Conservation (phyloP, 2,888 invertebrate genomes). For the Bibio marci region DNA sequence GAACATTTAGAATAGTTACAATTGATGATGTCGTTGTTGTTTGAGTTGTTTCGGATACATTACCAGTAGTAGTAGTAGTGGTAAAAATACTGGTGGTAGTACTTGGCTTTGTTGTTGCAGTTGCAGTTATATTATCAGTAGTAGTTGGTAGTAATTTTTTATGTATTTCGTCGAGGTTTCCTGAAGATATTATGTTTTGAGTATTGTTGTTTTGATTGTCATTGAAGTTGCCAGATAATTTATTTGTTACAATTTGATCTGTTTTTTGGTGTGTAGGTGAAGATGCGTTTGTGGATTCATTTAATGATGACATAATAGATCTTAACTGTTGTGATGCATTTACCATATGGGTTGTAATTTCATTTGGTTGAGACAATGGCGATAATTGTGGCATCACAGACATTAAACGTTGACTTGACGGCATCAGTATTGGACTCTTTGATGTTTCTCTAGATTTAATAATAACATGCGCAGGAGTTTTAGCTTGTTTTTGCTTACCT, state of each 20-base stretch:
- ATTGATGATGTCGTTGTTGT: no score
- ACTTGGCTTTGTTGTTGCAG: neutral
- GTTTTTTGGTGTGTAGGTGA: no score
- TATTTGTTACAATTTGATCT: no score
- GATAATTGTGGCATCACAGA: slow-evolving; percentile 43
- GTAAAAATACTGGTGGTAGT: no score
- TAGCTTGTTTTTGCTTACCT: slow-evolving; percentile 4
- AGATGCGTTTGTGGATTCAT: slow-evolving; percentile 9
- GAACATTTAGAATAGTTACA: no score
- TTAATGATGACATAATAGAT: slow-evolving; percentile 42
- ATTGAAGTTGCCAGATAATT: neutral
- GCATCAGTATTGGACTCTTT: slow-evolving; percentile 14
- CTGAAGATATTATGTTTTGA: no score
- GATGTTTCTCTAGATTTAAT: slow-evolving; percentile 16
- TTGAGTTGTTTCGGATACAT: neutral
- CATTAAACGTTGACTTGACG: slow-evolving; percentile 3
- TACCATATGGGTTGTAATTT: slow-evolving; percentile 52
- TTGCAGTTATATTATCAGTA: neutral
- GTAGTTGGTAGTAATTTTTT: no score
- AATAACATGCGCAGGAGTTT: slow-evolving; percentile 14
- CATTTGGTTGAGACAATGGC: slow-evolving; percentile 52
- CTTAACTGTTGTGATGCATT: slow-evolving; percentile 52
- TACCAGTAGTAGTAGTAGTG: no score
- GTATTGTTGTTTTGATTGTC: neutral
- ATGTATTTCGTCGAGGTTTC: no score